Evolutionary conservation across 2,113 vertebrate genomes (phyloP).

Genomic region (Cathartes aura): DNA sequence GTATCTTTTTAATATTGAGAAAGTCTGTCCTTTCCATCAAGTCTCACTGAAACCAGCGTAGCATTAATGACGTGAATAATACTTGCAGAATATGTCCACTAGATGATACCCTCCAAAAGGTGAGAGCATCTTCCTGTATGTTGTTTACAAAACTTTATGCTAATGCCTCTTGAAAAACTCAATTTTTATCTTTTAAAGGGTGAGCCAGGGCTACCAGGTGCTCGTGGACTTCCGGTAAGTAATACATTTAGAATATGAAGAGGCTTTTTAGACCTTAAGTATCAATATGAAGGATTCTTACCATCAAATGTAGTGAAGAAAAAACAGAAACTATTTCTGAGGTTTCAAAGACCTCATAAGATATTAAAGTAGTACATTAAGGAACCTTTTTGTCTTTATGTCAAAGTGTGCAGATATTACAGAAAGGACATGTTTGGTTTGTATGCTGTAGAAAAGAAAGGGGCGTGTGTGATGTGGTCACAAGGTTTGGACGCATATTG

Average conservation of each 20-base stretch:
- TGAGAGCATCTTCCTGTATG: neutral
- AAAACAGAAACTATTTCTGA: neutral
- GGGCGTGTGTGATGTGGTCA: neutral
- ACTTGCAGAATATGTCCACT: neutral
- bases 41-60: neutral
- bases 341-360: neutral
- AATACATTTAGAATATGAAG: neutral
- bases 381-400: neutral
- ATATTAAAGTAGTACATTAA: neutral
- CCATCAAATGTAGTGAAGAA: neutral
- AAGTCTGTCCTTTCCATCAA: neutral
- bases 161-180: neutral
- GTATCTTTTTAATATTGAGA: neutral
- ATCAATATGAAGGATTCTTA: neutral
- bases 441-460: neutral
- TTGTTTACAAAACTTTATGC: neutral
- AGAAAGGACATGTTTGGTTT: neutral
- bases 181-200: conserved; percentile 79
- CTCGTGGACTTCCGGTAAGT: conserved; percentile 91
- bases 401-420: neutral
- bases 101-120: neutral
- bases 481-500: fast-evolving
- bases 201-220: conserved; percentile 89
- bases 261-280: neutral
- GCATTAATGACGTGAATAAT: neutral